Evolutionary conservation across 2,888 invertebrate species (phyloP).

Genomic region (Branchipolynoe longqiensis): DNA sequence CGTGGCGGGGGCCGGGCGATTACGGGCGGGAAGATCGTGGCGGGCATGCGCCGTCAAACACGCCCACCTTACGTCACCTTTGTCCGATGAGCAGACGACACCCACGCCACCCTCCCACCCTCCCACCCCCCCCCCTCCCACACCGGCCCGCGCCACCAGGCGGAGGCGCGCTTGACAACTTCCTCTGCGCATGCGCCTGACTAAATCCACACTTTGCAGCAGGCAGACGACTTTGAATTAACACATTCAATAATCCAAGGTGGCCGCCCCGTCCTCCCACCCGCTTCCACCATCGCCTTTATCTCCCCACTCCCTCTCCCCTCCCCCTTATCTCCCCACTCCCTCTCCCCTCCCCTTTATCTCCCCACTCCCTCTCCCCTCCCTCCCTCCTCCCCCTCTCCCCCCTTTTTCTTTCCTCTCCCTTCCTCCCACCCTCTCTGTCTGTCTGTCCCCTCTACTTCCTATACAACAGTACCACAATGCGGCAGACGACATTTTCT

Average conservation of each 20-base stretch:
- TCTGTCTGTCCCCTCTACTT: too few species aligned
- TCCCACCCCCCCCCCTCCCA: background rate
- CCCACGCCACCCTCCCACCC: background rate
- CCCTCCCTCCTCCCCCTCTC: too few species aligned
- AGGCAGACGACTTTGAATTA: background rate
- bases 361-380: too few species aligned
- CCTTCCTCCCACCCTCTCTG: too few species aligned
- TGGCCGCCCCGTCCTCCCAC: background rate
- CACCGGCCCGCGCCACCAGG: too few species aligned
- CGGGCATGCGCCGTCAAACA: conserved; percentile 4
- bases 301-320: background rate
- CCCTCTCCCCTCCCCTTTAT: too few species aligned
- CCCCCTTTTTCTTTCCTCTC: too few species aligned
- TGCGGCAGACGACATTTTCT: conserved; percentile 7
- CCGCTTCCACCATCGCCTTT: background rate
- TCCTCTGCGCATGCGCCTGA: conserved; percentile 17
- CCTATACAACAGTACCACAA: too few species aligned
- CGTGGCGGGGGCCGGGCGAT: conserved; percentile 27
- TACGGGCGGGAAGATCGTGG: conserved; percentile 7
- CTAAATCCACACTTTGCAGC: background rate
- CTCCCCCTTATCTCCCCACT: too few species aligned
- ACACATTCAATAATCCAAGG: background rate
- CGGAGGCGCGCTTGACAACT: conserved; percentile 40
- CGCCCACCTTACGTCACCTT: conserved; percentile 52
- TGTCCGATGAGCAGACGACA: conserved; percentile 36